Conservation (phyloP, 2,113 vertebrate species). For the Nerophis lumbriciformis region DNA sequence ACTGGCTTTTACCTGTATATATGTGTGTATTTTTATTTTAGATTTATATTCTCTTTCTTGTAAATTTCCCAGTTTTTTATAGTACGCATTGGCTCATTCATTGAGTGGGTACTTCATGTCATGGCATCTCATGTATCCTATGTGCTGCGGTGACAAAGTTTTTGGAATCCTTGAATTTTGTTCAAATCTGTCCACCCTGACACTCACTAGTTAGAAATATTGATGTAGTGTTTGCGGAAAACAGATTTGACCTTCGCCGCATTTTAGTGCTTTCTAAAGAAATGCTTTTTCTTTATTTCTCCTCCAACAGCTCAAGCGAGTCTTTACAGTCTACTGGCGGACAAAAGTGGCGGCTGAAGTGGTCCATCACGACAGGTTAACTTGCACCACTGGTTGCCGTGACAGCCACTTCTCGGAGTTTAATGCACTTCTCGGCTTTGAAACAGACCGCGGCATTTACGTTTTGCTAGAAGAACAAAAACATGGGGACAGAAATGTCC, state of each 20-base stretch:
- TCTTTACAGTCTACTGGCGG: constrained; percentile 22
- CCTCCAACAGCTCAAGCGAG: not conserved
- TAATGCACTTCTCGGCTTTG: constrained; percentile 25
- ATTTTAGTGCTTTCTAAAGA: constrained; percentile 22
- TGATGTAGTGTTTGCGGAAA: constrained; percentile 33
- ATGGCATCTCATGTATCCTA: too few species aligned
- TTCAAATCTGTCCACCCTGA: too few species aligned
- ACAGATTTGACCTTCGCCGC: constrained; percentile 43
- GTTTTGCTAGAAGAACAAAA: not conserved
- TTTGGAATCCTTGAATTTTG: too few species aligned
- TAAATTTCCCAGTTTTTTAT: too few species aligned
- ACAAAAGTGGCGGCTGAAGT: constrained; percentile 39
- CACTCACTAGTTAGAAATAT: constrained; percentile 1
- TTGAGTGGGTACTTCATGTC: too few species aligned
- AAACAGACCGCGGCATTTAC: constrained; percentile 25
- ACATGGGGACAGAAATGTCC: too few species aligned
- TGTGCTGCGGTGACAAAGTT: too few species aligned
- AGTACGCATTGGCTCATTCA: too few species aligned
- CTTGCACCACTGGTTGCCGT: constrained; percentile 21
- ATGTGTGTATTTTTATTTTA: too few species aligned
- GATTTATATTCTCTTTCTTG: too few species aligned
- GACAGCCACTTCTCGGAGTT: constrained; percentile 23
- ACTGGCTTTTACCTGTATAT: too few species aligned
- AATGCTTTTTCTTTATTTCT: not conserved
- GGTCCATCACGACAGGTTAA: constrained; percentile 54